These are phyloP conservation scores for Anarrhichthys ocellatus DNA, from an alignment of 2,113 vertebrate genomes.

Conservation along the genomic window DNA sequence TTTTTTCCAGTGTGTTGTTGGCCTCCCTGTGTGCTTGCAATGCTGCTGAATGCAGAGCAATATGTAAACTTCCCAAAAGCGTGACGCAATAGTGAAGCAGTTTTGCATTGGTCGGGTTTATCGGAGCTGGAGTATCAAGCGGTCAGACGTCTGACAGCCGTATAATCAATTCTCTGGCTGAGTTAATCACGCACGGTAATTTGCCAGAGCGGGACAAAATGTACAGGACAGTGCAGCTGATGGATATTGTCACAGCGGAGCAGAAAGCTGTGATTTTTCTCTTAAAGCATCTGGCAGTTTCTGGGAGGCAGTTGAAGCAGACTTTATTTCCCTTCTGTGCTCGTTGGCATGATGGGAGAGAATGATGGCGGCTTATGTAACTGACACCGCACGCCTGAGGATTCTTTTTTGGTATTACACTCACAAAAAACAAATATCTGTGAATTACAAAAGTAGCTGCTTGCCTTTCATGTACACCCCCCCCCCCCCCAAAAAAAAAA, in stretches of 20 bases:
- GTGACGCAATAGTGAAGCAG: neutral
- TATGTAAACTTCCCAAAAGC: constrained; percentile 10
- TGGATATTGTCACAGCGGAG: constrained; percentile 31
- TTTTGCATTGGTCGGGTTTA: neutral
- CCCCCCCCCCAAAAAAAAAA: neutral
- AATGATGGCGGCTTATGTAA: constrained; percentile 51
- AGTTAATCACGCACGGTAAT: constrained; percentile 25
- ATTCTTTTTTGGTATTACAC: constrained; percentile 11
- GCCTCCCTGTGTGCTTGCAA: constrained; percentile 24
- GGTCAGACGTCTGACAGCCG: constrained; percentile 7
- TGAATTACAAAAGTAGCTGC: neutral
- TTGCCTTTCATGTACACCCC: neutral
- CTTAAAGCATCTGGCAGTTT: constrained; percentile 63
- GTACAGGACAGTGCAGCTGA: constrained; percentile 41
- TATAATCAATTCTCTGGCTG: constrained; percentile 12
- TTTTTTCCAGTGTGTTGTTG: neutral
- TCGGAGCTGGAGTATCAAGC: neutral
- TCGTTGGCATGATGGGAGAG: constrained; percentile 30
- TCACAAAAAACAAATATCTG: neutral
- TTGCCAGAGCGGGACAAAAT: neutral
- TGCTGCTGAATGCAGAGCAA: neutral
- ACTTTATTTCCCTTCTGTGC: constrained; percentile 52
- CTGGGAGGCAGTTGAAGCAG: constrained; percentile 40
- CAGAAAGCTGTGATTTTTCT: constrained; percentile 23
- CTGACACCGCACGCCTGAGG: constrained; percentile 20